Base-by-base conservation (phyloP, 2,113 vertebrate species). In the Tychaedon coryphoeus region DNA sequence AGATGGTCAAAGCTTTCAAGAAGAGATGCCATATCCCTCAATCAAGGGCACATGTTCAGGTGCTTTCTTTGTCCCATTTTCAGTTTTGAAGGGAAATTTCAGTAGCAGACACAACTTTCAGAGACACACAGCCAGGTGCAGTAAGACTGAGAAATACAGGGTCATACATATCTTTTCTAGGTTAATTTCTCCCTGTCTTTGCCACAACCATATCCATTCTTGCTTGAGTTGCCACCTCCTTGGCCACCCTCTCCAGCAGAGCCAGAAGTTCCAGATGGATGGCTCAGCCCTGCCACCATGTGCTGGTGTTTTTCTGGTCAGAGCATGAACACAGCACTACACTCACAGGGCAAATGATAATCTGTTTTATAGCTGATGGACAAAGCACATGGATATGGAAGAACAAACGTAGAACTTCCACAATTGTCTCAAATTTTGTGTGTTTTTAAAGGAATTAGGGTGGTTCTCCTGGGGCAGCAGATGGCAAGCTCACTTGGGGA, bases 401-500 rank as follows among this genome's bases (percentile, higher is more conserved):
- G 19, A 92, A 86, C 48, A 92, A 87, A 61, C 36, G 64, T 0
- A 29, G 80, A 66, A 89, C 72, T 87, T 80, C 51, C 33, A 42
- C 3, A 1, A 22, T 60, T 4, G 2, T 50, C 88, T 87, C 73
- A 78, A 91, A 60, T 58, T 85, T 36, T 3, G 0, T 57, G 34
- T 84, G 24, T 12, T 3, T 60, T 72, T 57, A 87, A 81, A 81
- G 65, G 57, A 91, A 72, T 54, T 67, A 45, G 58, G 33, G 42
- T 90, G 62, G 58, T 72, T 91, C 80, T 95, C 33, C 24, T 82
- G 62, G 45, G 77, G 70, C 45, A 85, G 51, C 87, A 95, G 84
- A 92, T 93, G 93, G 77, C 80, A 87, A 78, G 45, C 61, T 85
- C 73, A 60, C 73, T 87, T 60, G 70, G 81, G 42, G 74, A 92